Evolutionary conservation across 1,140 invertebrate species (phyloP), one percentile per base, ranked within the genome.

Genomic region (Lysiphlebus fabarum): DNA sequence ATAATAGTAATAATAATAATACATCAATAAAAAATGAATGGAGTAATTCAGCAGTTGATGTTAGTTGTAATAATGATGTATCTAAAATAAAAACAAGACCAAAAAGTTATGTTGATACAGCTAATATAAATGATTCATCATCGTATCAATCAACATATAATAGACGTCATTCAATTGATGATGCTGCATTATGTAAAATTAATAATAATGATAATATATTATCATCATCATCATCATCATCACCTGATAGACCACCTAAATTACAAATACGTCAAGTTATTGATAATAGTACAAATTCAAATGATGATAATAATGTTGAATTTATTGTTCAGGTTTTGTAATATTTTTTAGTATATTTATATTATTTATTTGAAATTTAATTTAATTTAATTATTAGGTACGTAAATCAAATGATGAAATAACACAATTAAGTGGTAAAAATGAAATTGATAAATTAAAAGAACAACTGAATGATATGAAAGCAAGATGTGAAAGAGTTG

Each of bases 401-500:
- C 42, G 57, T 4, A 70, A 70, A 65, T 69, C 76, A 58, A 62
- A 67, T 9, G 76, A 80, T 62, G 72, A 38, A n/a, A 7, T 3
- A 6, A 44, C 7, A 84, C 74, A 47, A 71, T 67, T 58, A 71
- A 78, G 17, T 61, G 78, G 82, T 33, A 72, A 86, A 81, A 85
- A 86, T 68, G 87, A 90, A 74, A 70, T 88, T 42, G 85, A 87
- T 47, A 84, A 79, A 45, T 73, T 92, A 40, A 85, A 83, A 70
- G 73, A 77, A 44, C 86, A 90, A 63, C 69, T 88, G 62, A 83
- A 86, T 67, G 77, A 84, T 62, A 79, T 85, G 73, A 84, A 82
- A 80, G 64, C 79, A 64, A 80, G 88, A 66, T 92, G 90, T 67
- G 90, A 92, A 67, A 80, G 85, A 67, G 84, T 89, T 2, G 92